Base-by-base conservation (phyloP, 2,113 vertebrate genomes). In the Istiophorus platypterus region DNA sequence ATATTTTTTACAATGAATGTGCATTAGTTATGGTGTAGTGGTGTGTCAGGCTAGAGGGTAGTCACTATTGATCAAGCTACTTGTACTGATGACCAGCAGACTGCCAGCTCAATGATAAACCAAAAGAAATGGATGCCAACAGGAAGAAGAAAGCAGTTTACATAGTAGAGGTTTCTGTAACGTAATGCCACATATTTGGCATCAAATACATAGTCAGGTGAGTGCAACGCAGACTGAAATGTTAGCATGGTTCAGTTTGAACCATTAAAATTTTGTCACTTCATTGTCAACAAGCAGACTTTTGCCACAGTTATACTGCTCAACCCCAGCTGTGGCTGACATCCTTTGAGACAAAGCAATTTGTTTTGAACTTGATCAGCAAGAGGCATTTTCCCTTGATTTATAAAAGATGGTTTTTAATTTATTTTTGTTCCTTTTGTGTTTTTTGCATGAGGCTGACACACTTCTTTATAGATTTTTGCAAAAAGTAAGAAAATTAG, bases 61-160 rank as follows among this genome's bases (percentile, higher is more conserved):
- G 22, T 41, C 22, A 64, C 41, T 64, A 64, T 24, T 18, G 61
- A 24, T 63, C 61, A 8, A 47, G 24, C 24, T 66, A 66, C n/a
- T 66, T 66, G 63, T 41, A 45, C 42, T 47, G 41, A 17, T 29
- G 41, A 66, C 63, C n/a, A 47, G 41, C 37, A n/a, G 39, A n/a
- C 64, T 66, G 64, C 64, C 42, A 66, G 64, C 26, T 66, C 47
- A 49, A 49, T 20, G 26, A 47, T 47, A 49, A 47, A 49, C 42
- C 24, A 18, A 45, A n/a, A 66, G 41, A 47, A 10, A 27, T 47
- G 24, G 63, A 47, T 66, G 61, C 47, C 47, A 20, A 49, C 47
- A 49, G 47, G 6, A 49, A 39, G 37, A 39, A 10, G 37, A 39
- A 10, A 49, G 47, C 6, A 20, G 42, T 20, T 18, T 8, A 49